Conservation (phyloP, 2,113 vertebrate genomes). For the Ptilonorhynchus violaceus region DNA sequence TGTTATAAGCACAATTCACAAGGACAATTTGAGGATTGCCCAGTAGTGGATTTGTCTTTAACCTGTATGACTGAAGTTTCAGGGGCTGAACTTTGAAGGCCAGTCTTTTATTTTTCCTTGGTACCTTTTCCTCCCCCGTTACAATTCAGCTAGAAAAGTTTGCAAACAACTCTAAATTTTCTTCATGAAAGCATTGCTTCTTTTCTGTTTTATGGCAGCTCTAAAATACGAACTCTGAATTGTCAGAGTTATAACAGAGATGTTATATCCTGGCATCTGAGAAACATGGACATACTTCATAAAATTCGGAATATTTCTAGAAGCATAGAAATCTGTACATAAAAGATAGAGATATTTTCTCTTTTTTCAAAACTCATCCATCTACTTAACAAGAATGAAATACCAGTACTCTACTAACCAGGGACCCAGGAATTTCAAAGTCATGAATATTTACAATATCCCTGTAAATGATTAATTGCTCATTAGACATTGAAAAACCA, state of each 20-base stretch:
- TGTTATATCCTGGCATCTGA: background rate
- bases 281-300: background rate
- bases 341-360: background rate
- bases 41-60: background rate
- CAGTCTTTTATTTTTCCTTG: background rate
- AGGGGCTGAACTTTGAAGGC: background rate
- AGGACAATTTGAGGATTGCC: background rate
- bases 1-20: background rate
- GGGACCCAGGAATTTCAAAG: background rate
- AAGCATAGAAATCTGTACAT: background rate
- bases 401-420: background rate
- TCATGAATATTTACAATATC: background rate
- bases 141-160: background rate
- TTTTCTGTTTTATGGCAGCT: background rate
- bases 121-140: background rate
- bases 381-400: background rate
- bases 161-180: background rate
- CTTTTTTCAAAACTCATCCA: background rate
- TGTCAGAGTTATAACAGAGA: background rate
- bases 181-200: background rate
- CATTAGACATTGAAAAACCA: background rate
- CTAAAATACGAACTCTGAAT: background rate
- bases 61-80: background rate
- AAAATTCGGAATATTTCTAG: background rate
- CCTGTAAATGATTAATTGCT: background rate